Conservation (phyloP, 2,888 invertebrate species). For the Leptinotarsa juncta region DNA sequence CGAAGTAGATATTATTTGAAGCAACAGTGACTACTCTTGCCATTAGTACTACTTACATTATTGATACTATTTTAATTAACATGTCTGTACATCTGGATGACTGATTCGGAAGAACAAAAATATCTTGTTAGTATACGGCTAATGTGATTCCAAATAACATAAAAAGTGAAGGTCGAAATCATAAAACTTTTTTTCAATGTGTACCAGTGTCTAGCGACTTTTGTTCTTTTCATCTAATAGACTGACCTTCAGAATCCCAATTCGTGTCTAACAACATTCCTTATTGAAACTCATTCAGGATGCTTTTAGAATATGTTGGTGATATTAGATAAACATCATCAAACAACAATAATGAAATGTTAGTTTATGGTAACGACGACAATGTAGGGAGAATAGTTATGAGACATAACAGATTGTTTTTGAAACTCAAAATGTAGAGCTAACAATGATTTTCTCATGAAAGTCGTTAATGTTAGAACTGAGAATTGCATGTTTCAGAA, state of each 20-base stretch:
- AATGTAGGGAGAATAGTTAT: too few relatives aligned
- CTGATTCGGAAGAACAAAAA: background rate
- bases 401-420: too few relatives aligned
- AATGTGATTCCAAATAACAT: background rate
- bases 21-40: too few relatives aligned
- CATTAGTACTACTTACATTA: too few relatives aligned
- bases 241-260: slow-evolving; percentile 20
- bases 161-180: slow-evolving; percentile 10
- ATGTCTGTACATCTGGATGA: too few relatives aligned
- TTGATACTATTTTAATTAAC: too few relatives aligned
- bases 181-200: background rate
- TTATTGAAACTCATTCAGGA: slow-evolving; percentile 13
- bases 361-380: too few relatives aligned
- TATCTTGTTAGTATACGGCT: background rate
- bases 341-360: background rate
- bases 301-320: slow-evolving; percentile 1
- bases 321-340: background rate
- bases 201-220: slow-evolving; percentile 11
- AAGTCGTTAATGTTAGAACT: too few relatives aligned
- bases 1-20: too few relatives aligned
- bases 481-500: too few relatives aligned
- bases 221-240: slow-evolving; percentile 16
- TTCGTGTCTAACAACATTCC: slow-evolving; percentile 24
- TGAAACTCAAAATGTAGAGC: too few relatives aligned
- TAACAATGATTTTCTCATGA: too few relatives aligned